Evolutionary conservation across 2,888 invertebrate species (phyloP), one percentile per base, ranked within the genome.

Genomic region (Rhodophaea formosa): DNA sequence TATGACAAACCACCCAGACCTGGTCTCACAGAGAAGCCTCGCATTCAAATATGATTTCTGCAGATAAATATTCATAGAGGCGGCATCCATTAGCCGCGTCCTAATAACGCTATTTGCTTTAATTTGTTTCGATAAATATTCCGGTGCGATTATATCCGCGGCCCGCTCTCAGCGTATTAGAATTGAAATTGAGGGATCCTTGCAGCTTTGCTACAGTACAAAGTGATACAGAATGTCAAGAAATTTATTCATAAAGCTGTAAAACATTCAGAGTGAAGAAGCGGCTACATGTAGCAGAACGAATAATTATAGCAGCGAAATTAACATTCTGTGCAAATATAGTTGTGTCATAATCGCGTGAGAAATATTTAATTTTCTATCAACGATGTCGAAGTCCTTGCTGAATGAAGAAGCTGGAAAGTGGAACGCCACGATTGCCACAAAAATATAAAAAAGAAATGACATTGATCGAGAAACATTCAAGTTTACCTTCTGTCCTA

Each of bases 101-200:
- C 16, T 51, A 51, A 51, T 51, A 51, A 51, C 51, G 51, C 35
- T 39, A 35, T 51, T 51, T 39, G 51, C 51, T 51, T 51, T 51
- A 51, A 51, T 51, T 51, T 51, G 51, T 51, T 51, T 51, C 51
- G 51, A 51, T 51, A 51, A 51, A 51, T 51, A 51, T 51, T 51
- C 51, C 35, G 35, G 12, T 17, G 35, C 51, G 51, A 51, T 51
- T 51, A 51, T 39, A 51, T 17, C 35, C 49, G 14, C 16, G 14
- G 10, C 14, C 35, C 35, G 51, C 35, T 39, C 35, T 16, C 16
- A 12, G 10, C 35, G 35, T 39, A 35, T 51, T 51, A 51, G 51
- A 51, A 35, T 51, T 51, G 51, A 51, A 51, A 51, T 51, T 17
- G 51, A 51, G 35, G 51, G 51, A 51, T 51, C 35, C 35, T 51